phyloP scores from a whole-genome alignment of 2,888 invertebrate species.

The Cheilosia vernalis region DNA sequence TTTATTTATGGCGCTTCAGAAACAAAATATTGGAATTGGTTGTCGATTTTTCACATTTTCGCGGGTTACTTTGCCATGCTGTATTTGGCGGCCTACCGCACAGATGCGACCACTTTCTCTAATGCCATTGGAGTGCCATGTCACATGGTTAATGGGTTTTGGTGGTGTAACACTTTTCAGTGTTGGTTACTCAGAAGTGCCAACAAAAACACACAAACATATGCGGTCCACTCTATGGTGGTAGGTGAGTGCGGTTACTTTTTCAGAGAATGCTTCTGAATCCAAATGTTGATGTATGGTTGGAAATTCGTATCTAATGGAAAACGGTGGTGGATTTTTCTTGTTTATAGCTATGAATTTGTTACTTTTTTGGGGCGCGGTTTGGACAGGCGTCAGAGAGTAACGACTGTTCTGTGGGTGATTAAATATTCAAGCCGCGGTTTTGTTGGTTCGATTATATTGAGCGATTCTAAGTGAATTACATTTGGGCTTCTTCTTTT shows the following conservation, averaged over 20 bases:
- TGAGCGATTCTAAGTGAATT: too few species aligned
- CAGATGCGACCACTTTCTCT: constrained; percentile 47
- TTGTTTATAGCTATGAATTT: constrained; percentile 30
- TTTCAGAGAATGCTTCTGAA: constrained; percentile 11
- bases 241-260: constrained; percentile 2
- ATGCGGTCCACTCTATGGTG: constrained; percentile 6
- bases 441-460: background rate
- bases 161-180: constrained; percentile 61
- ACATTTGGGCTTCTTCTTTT: too few species aligned
- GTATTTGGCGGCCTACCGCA: constrained; percentile 40
- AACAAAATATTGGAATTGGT: constrained; percentile 65
- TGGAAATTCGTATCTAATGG: background rate
- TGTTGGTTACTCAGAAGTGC: constrained; percentile 33
- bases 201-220: constrained; percentile 35
- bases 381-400: constrained; percentile 6
- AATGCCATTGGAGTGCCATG: constrained; percentile 59
- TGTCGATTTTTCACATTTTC: constrained; percentile 68
- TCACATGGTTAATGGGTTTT: constrained; percentile 66
- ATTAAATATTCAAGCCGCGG: background rate
- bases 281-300: constrained; percentile 27
- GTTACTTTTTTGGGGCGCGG: constrained; percentile 5
- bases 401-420: background rate
- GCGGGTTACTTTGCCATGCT: constrained; percentile 35
- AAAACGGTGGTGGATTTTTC: constrained; percentile 6
- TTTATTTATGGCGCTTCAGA: constrained; percentile 61